A percentile compares a stretch with the other conserved stretches of the same genome.
Conservation (phyloP, 2,113 vertebrate species). For the Chaenogobius annularis region DNA sequence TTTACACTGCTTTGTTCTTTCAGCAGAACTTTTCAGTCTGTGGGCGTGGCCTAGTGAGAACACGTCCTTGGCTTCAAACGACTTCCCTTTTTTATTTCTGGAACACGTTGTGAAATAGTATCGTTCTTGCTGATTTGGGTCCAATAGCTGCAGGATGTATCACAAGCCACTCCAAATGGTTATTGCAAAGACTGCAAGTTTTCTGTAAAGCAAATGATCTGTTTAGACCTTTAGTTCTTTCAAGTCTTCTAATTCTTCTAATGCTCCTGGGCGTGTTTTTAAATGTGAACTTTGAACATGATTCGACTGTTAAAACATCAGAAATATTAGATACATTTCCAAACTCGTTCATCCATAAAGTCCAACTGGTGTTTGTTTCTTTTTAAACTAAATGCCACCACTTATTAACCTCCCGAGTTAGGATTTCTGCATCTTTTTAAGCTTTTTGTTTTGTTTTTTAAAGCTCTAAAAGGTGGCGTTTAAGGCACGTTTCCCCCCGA, state of each 20-base stretch:
- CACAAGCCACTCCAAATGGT: too few relatives aligned
- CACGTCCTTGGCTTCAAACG: constrained; percentile 25
- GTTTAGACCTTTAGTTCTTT: too few relatives aligned
- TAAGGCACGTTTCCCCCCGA: neutral
- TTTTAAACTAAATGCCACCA: neutral
- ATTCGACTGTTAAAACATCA: too few relatives aligned
- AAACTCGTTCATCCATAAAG: too few relatives aligned
- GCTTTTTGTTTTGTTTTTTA: too few relatives aligned
- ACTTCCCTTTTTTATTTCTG: constrained; percentile 36
- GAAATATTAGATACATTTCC: too few relatives aligned
- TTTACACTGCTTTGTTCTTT: constrained; percentile 66
- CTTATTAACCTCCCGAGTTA: neutral
- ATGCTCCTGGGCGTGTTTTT: too few relatives aligned
- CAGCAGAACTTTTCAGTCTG: constrained; percentile 13
- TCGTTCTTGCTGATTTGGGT: constrained; percentile 7
- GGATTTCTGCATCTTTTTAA: neutral
- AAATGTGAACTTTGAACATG: too few relatives aligned
- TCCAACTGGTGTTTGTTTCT: constrained; percentile 8
- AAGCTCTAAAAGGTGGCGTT: too few relatives aligned
- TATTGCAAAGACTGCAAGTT: too few relatives aligned
- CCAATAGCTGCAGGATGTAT: neutral
- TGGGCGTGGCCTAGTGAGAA: constrained; percentile 30
- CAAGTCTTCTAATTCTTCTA: too few relatives aligned
- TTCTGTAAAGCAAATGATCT: too few relatives aligned
- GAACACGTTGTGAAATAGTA: constrained; percentile 18